Evolutionary conservation across 2,888 invertebrate species (phyloP), one percentile per base, ranked within the genome.

Genomic region (Campaea margaritaria): DNA sequence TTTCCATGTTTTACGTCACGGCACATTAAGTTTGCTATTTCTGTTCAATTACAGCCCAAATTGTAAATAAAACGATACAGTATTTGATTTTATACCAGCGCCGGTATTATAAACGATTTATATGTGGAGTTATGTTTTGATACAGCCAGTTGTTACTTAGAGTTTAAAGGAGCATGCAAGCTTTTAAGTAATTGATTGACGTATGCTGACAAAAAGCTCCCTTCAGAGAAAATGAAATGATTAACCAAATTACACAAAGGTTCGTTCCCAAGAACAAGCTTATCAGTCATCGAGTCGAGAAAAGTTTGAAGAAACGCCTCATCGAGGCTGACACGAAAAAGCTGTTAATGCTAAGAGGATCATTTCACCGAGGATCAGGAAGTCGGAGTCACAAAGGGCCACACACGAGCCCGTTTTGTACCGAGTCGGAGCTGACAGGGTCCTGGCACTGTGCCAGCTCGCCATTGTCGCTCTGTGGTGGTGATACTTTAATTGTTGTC

Each of bases 331-430:
- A 47, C 53, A 50, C 47, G 46, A 49, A 55, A 60, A 61, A 49
- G 46, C 50, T 58, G 57, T 52, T 52, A 42, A 5, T 4, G 11
- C 28, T 27, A 39, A 45, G 7, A 47, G 57, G 66, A 60, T 64
- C 55, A 56, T 67, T 61, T 58, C 50, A 48, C 47, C 60, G 41
- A 46, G 12, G 48, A 65, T 61, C 53, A 64, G 64, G 68, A 69
- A 67, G 49, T 38, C 15, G 47, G 46, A 53, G 53, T 52, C 43
- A 76, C 74, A 78, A 75, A 78, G 75, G 73, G 62, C 67, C 72
- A 72, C 72, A 69, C 73, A 62, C 71, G 69, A 47, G 39, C 16
- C n/a, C 46, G 61, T 55, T 49, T 48, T 57, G 60, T 60, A 43
- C 39, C 47, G 49, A 54, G 56, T 38, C 16, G 57, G 47, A 63